Evolutionary conservation across 2,888 invertebrate species (phyloP).

Genomic region (Apamea sordens): DNA sequence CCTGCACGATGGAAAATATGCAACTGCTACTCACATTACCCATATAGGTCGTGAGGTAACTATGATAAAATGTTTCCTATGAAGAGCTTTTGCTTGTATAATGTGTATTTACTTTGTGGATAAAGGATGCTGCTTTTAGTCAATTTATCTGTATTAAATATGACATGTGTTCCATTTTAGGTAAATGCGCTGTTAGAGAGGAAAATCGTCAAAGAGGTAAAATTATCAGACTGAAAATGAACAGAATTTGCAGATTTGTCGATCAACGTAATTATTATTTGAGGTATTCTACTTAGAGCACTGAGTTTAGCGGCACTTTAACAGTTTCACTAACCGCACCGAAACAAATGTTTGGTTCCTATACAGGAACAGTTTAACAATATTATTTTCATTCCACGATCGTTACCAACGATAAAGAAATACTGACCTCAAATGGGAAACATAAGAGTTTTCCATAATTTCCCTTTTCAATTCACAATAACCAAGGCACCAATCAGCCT

Average conservation of each 20-base stretch:
- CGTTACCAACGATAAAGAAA: neutral
- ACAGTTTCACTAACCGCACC: neutral
- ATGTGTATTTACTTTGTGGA: slow-evolving; percentile 11
- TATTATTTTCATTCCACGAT: neutral
- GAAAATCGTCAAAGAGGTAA: neutral
- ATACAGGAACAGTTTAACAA: neutral
- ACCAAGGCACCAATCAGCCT: neutral
- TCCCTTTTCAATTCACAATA: neutral
- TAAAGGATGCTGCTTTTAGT: neutral
- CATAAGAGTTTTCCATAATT: neutral
- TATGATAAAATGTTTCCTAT: slow-evolving; percentile 29
- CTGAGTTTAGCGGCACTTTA: neutral
- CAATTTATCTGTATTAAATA: neutral
- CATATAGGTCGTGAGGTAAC: slow-evolving; percentile 25
- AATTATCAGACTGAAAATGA: neutral
- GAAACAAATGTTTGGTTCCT: neutral
- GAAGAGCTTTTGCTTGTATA: slow-evolving; percentile 6
- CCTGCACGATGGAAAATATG: slow-evolving; percentile 32
- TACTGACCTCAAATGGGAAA: neutral
- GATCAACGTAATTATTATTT: neutral
- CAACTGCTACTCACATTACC: slow-evolving; percentile 35
- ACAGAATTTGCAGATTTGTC: neutral
- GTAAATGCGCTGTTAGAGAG: neutral
- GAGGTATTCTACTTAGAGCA: neutral
- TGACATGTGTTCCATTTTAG: neutral